Conservation (phyloP, 2,888 invertebrate species). For the Drosophila hawaiiensis region DNA sequence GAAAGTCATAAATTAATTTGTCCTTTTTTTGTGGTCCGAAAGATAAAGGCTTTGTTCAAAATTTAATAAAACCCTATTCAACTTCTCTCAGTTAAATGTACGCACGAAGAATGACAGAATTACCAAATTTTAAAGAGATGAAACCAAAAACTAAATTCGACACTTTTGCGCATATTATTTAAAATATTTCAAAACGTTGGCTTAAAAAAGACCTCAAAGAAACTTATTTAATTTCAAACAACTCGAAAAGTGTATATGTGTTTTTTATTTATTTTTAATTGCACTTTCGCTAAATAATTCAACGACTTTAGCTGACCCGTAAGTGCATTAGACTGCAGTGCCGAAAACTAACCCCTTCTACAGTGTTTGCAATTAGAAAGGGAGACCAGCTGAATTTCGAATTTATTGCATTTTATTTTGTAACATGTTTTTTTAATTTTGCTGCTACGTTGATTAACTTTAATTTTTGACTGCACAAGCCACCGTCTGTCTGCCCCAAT, state of each 20-base stretch:
- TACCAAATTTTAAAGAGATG: not conserved
- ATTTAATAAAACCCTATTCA: not conserved
- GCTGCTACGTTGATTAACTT: conserved; percentile 63
- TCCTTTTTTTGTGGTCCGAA: not conserved
- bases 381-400: conserved; percentile 40
- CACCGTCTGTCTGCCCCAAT: conserved; percentile 13
- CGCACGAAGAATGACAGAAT: not conserved
- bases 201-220: conserved; percentile 3
- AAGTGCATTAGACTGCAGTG: conserved; percentile 46
- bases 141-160: not conserved
- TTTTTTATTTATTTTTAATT: conserved; percentile 55
- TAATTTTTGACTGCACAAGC: conserved; percentile 55
- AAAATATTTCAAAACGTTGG: not conserved
- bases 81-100: not conserved
- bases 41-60: not conserved
- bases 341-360: conserved; percentile 17
- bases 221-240: conserved; percentile 55
- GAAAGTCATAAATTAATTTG: no score
- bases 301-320: conserved; percentile 33
- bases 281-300: conserved; percentile 53
- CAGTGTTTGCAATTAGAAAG: conserved; percentile 45
- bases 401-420: conserved; percentile 67
- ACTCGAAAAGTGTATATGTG: conserved; percentile 16
- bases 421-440: conserved; percentile 64
- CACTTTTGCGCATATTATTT: not conserved